Conservation (phyloP, 2,113 vertebrate species). For the Spilogale gracilis region DNA sequence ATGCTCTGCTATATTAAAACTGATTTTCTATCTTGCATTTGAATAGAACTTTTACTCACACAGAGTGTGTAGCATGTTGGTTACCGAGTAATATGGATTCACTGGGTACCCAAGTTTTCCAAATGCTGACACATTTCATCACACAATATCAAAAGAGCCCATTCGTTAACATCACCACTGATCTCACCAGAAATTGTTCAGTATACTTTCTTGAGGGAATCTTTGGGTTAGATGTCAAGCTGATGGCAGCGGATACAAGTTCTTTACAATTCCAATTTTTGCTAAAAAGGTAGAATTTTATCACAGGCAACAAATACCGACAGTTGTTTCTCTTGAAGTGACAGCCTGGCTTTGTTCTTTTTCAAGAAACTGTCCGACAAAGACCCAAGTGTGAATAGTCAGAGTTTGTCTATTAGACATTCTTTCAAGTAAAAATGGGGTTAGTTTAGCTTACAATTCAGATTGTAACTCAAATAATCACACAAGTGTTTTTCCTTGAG, state of each 20-base stretch:
- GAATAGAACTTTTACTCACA: not conserved
- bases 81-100: not conserved
- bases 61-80: not conserved
- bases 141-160: not conserved
- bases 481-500: not conserved
- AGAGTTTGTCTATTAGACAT: not conserved
- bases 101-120: not conserved
- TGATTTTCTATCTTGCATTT: not conserved
- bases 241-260: not conserved
- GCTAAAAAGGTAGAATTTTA: conserved; percentile 14
- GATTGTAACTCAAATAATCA: not conserved
- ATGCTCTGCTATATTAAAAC: not conserved
- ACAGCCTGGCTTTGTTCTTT: not conserved
- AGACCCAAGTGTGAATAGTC: not conserved
- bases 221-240: not conserved
- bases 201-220: not conserved
- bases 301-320: not conserved
- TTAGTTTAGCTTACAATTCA: not conserved
- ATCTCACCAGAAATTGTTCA: not conserved
- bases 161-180: not conserved
- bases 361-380: not conserved
- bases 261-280: conserved; percentile 35
- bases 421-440: not conserved
- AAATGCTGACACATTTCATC: not conserved
- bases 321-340: not conserved